Percentiles rank a stretch among this genome's conserved stretches.
Conservation (phyloP, 1,140 invertebrate genomes). For the Drosophila lacertosa region DNA sequence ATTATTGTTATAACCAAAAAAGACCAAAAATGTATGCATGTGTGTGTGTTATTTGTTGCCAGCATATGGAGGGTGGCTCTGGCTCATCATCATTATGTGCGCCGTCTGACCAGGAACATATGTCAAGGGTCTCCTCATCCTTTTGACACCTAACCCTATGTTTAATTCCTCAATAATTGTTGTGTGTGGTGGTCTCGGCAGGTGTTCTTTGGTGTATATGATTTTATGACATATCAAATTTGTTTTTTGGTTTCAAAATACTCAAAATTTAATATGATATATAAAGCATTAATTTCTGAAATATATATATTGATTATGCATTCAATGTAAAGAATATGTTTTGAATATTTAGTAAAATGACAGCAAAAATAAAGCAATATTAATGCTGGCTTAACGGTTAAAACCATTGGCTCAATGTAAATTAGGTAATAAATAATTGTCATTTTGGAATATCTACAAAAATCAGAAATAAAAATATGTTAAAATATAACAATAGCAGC, state of each 20-base stretch:
- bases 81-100: slow-evolving; percentile 64
- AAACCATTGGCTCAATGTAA: no score
- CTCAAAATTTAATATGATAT: no score
- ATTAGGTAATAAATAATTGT: no score
- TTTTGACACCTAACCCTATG: slow-evolving; percentile 74
- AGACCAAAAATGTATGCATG: neutral
- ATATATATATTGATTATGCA: no score
- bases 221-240: neutral
- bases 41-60: neutral
- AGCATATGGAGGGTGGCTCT: slow-evolving; percentile 5
- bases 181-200: slow-evolving; percentile 44
- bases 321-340: no score
- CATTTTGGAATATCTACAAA: no score
- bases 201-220: slow-evolving; percentile 33
- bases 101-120: slow-evolving; percentile 38
- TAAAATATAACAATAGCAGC: no score
- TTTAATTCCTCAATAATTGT: slow-evolving; percentile 55
- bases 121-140: slow-evolving; percentile 58
- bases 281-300: no score
- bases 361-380: no score
- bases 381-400: no score
- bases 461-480: neutral
- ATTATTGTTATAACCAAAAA: slow-evolving; percentile 36
- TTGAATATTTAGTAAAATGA: no score
- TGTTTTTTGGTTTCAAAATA: no score